Conservation (phyloP, 2,797 vertebrate genomes). For the Apogon talboti region DNA sequence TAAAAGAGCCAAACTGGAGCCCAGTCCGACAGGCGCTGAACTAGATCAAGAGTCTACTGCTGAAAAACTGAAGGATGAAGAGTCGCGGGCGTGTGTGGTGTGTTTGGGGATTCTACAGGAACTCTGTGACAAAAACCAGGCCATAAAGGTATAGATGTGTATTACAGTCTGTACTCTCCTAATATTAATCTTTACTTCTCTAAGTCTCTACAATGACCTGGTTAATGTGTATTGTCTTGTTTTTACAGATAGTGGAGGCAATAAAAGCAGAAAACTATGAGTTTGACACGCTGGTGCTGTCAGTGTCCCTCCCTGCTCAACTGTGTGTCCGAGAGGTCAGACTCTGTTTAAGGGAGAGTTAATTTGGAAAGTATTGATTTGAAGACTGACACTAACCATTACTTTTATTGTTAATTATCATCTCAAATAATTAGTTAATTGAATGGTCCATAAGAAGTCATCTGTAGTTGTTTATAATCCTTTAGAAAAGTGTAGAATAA, state of each 20-base stretch:
- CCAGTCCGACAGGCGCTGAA: rapidly evolving
- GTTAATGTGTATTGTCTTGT: not conserved
- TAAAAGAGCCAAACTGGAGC: constrained; percentile 86
- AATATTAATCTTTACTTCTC: not conserved
- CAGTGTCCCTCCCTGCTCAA: constrained; percentile 94
- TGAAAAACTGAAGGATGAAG: not conserved
- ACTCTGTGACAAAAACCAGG: constrained; percentile 84
- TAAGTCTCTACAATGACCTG: not conserved
- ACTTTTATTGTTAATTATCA: not conserved
- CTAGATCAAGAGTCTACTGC: constrained; percentile 31
- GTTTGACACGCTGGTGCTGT: constrained; percentile 90
- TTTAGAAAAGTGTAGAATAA: no score
- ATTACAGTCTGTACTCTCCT: not conserved
- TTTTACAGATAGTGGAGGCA: constrained; percentile 86
- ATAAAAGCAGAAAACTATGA: constrained; percentile 88
- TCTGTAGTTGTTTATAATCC: no score
- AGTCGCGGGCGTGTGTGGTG: constrained; percentile 82
- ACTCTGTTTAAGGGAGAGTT: not conserved
- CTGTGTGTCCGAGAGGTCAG: constrained; percentile 95
- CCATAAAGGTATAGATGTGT: constrained; percentile 81
- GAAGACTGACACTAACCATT: not conserved
- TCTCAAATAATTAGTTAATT: no score
- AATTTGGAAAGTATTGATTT: constrained; percentile 2
- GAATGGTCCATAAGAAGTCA: no score
- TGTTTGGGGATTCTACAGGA: constrained; percentile 94